These are phyloP conservation scores for Bicyclus anynana DNA, from an alignment of 1,140 invertebrate species.

Conservation along the genomic window DNA sequence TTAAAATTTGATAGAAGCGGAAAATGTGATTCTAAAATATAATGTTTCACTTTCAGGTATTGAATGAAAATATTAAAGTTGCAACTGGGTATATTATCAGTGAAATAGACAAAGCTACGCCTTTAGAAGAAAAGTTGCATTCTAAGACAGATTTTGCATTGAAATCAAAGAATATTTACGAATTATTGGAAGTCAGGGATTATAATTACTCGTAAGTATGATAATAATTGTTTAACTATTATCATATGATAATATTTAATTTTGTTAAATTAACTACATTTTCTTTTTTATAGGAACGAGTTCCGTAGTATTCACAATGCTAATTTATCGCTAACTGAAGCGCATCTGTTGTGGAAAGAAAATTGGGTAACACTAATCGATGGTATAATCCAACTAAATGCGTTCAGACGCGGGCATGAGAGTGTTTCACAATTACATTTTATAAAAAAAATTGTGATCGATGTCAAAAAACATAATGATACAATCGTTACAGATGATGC, in stretches of 20 bases:
- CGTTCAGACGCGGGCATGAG: constrained; percentile 22
- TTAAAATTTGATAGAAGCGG: too few relatives aligned
- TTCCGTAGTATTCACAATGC: constrained; percentile 36
- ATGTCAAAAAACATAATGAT: constrained; percentile 21
- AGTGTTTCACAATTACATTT: constrained; percentile 24
- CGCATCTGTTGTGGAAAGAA: constrained; percentile 32
- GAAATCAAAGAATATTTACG: constrained; percentile 26
- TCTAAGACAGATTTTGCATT: constrained; percentile 9
- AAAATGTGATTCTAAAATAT: not conserved
- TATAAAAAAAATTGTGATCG: constrained; percentile 34
- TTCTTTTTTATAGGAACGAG: constrained; percentile 28
- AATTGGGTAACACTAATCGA: constrained; percentile 46
- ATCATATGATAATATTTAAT: not conserved
- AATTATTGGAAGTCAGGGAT: constrained; percentile 25
- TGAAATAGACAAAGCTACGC: not conserved
- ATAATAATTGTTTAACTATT: too few relatives aligned
- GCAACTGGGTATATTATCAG: constrained; percentile 20
- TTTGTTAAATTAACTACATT: too few relatives aligned
- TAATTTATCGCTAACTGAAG: constrained; percentile 29
- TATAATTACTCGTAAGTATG: constrained; percentile 30
- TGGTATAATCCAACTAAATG: constrained; percentile 36
- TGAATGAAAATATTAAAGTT: constrained; percentile 25
- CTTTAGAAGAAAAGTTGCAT: not conserved
- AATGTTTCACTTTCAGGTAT: constrained; percentile 20
- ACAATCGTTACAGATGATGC: not conserved